These are phyloP conservation scores for Trachelus tabidus DNA, from an alignment of 2,888 invertebrate genomes.

Conservation along the genomic window DNA sequence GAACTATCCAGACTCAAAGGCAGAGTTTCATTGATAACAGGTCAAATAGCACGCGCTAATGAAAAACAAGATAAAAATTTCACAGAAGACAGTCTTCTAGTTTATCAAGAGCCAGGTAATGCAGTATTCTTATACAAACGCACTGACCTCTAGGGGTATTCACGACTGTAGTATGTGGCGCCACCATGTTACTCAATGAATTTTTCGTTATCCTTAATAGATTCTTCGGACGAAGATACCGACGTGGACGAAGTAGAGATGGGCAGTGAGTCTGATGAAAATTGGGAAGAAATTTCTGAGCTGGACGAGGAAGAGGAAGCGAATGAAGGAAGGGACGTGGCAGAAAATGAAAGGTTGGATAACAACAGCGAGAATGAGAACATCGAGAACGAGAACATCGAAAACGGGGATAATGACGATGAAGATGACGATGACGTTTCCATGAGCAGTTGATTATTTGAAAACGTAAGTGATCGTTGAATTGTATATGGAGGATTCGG, in stretches of 20 bases:
- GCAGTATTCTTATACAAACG: not conserved
- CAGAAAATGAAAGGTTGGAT: slow-evolving; percentile 49
- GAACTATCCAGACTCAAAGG: slow-evolving; percentile 72
- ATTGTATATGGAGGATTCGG: not conserved
- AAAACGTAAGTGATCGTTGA: not conserved
- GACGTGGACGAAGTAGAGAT: slow-evolving; percentile 52
- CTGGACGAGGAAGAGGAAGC: slow-evolving; percentile 41
- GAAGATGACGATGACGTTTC: slow-evolving; percentile 34
- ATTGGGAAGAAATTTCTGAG: slow-evolving; percentile 61
- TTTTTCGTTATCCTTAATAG: slow-evolving; percentile 27
- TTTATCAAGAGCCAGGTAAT: slow-evolving; percentile 71
- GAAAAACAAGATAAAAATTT: slow-evolving; percentile 64
- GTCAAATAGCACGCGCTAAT: slow-evolving; percentile 67
- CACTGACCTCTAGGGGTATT: not conserved
- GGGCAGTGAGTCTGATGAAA: slow-evolving; percentile 59
- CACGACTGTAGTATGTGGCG: not conserved
- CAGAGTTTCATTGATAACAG: slow-evolving; percentile 71
- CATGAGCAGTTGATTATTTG: slow-evolving; percentile 41
- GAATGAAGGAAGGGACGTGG: slow-evolving; percentile 30
- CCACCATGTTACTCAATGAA: not conserved
- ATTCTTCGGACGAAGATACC: slow-evolving; percentile 60
- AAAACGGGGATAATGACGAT: not conserved
- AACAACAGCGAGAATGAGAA: slow-evolving; percentile 22
- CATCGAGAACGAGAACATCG: not conserved
- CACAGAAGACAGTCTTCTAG: slow-evolving; percentile 65